Percentiles rank a stretch among this genome's conserved stretches.
Evolutionary conservation across 2,888 invertebrate genomes (phyloP).

Genomic region (Xestia c-nigrum): DNA sequence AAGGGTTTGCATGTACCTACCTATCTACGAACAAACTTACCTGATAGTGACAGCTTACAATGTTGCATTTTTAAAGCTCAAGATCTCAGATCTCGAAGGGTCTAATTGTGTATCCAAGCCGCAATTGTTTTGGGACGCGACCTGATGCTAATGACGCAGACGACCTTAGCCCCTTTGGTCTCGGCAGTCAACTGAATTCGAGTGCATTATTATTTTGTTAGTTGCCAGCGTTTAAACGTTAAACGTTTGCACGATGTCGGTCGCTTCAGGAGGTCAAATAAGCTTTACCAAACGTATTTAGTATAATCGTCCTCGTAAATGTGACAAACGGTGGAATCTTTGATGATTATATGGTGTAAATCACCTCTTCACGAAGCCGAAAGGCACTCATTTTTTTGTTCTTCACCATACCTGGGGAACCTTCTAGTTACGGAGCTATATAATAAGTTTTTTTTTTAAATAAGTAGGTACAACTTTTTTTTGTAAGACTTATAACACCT

Average conservation of each 20-base stretch:
- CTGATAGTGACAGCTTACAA: slow-evolving; percentile 12
- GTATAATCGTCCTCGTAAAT: not conserved
- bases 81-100: slow-evolving; percentile 70
- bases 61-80: slow-evolving; percentile 52
- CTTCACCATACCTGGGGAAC: no score
- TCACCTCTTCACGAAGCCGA: no score
- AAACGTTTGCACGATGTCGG: slow-evolving; percentile 57
- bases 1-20: not conserved
- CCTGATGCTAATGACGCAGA: slow-evolving; percentile 76
- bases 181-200: slow-evolving; percentile 53
- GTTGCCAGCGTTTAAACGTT: slow-evolving; percentile 50
- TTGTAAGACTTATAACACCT: no score
- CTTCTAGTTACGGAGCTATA: no score
- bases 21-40: not conserved
- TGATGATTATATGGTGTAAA: not conserved
- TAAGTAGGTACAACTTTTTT: no score
- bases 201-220: slow-evolving; percentile 62
- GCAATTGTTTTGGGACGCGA: slow-evolving; percentile 82
- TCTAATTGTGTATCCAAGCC: slow-evolving; percentile 84
- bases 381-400: no score
- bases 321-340: slow-evolving; percentile 1
- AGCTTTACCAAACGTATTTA: slow-evolving; percentile 16
- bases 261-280: slow-evolving; percentile 46
- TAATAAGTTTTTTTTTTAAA: no score
- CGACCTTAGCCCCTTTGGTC: slow-evolving; percentile 82